Evolutionary conservation across 1,140 invertebrate genomes (phyloP).

Genomic region (Littorina saxatilis): DNA sequence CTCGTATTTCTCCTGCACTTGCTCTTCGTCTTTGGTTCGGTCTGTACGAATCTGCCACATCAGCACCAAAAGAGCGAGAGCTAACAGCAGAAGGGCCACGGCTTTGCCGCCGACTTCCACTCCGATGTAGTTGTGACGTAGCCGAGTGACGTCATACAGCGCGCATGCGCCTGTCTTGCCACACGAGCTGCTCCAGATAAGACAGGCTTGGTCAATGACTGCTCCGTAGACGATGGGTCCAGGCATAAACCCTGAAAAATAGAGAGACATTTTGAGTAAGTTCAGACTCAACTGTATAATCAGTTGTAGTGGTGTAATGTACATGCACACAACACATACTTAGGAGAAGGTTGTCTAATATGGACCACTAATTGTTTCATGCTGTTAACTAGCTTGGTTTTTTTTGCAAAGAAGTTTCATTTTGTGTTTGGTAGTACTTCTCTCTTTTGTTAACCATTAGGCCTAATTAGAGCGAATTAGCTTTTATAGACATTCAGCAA

Average conservation of each 20-base stretch:
- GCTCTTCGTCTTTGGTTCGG: neutral
- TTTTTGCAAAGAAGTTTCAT: too few species aligned
- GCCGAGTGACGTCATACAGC: neutral
- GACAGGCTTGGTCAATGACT: conserved; percentile 27
- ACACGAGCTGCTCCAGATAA: conserved; percentile 6
- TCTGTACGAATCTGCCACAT: neutral
- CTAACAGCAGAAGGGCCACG: neutral
- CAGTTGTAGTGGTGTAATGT: too few species aligned
- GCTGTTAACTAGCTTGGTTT: too few species aligned
- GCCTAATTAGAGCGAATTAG: too few species aligned
- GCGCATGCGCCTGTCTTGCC: conserved; percentile 24
- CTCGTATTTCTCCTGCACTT: neutral
- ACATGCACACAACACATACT: too few species aligned
- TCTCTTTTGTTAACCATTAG: too few species aligned
- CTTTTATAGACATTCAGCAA: too few species aligned
- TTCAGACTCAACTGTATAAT: too few species aligned
- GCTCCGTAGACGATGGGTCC: conserved; percentile 25
- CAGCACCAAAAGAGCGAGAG: neutral
- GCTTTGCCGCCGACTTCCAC: neutral
- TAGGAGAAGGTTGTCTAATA: too few species aligned
- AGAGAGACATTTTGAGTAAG: neutral
- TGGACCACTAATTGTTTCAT: too few species aligned
- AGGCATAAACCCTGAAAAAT: conserved; percentile 18
- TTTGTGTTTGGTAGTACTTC: too few species aligned
- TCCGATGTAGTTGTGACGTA: conserved; percentile 23